These are phyloP conservation scores for Laticauda colubrina DNA, from an alignment of 2,113 vertebrate species.

Conservation along the genomic window DNA sequence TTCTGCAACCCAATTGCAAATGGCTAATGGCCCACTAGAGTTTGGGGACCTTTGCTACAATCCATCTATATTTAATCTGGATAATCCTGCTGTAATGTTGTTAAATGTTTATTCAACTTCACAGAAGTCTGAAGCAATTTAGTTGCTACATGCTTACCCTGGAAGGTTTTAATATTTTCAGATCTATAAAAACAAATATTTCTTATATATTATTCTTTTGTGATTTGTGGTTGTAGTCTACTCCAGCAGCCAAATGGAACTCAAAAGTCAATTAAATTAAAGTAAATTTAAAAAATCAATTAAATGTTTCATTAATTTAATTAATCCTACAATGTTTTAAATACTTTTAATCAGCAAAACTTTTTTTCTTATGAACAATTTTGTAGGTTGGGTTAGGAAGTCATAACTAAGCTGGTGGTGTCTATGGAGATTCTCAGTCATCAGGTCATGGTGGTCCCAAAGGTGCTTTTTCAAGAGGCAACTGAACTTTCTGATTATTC, in stretches of 20 bases:
- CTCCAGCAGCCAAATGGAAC: neutral
- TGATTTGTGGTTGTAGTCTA: neutral
- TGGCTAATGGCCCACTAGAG: no score
- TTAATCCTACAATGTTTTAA: neutral
- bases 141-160: neutral
- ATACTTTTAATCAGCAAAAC: neutral
- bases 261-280: neutral
- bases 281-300: neutral
- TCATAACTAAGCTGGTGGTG: neutral
- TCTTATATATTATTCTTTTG: neutral
- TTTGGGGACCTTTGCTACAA: neutral
- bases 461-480: no score
- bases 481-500: no score
- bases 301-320: neutral
- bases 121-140: neutral
- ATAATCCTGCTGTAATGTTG: neutral
- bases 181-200: neutral
- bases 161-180: neutral
- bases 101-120: neutral
- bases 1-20: no score
- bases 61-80: neutral
- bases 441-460: no score
- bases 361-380: neutral
- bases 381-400: neutral
- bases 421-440: no score